Percentiles rank a stretch among this genome's conserved stretches.
Evolutionary conservation across 2,888 invertebrate species (phyloP).

Genomic region (Cephus pygmeus): DNA sequence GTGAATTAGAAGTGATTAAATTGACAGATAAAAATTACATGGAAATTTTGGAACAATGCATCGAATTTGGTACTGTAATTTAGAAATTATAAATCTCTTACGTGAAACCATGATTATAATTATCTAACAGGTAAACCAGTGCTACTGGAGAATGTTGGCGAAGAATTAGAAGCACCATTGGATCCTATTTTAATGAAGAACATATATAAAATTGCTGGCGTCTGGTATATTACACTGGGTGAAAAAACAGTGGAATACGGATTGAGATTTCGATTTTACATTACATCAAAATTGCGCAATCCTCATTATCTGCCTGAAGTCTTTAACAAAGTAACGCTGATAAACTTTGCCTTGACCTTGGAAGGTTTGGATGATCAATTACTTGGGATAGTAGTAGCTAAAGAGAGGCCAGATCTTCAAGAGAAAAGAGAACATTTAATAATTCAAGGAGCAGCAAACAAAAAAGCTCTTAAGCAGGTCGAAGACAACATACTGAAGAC

Average conservation of each 20-base stretch:
- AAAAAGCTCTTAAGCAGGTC: slow-evolving; percentile 82
- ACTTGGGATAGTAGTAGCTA: slow-evolving; percentile 85
- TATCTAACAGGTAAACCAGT: slow-evolving; percentile 72
- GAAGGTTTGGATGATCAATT: slow-evolving; percentile 87
- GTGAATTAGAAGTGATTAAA: slow-evolving; percentile 77
- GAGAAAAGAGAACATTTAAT: slow-evolving; percentile 83
- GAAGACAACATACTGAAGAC: slow-evolving; percentile 91
- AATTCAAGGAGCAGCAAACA: slow-evolving; percentile 83
- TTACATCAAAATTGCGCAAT: slow-evolving; percentile 85
- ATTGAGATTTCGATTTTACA: slow-evolving; percentile 79
- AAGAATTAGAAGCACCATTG: slow-evolving; percentile 82
- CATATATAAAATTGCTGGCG: slow-evolving; percentile 79
- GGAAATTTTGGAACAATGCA: slow-evolving; percentile 78
- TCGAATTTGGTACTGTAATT: slow-evolving; percentile 73
- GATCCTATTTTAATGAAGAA: slow-evolving; percentile 82
- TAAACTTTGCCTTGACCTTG: slow-evolving; percentile 86
- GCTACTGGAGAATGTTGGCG: slow-evolving; percentile 80
- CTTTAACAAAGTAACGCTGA: slow-evolving; percentile 83
- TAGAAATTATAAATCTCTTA: neutral
- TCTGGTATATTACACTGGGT: slow-evolving; percentile 80
- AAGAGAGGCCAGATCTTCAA: slow-evolving; percentile 86
- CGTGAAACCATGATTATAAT: neutral
- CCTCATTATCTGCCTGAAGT: slow-evolving; percentile 89
- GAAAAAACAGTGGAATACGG: slow-evolving; percentile 83
- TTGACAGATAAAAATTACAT: slow-evolving; percentile 82